Base-by-base conservation (phyloP, 2,888 invertebrate genomes). In the Lycocerus yunnanus region DNA sequence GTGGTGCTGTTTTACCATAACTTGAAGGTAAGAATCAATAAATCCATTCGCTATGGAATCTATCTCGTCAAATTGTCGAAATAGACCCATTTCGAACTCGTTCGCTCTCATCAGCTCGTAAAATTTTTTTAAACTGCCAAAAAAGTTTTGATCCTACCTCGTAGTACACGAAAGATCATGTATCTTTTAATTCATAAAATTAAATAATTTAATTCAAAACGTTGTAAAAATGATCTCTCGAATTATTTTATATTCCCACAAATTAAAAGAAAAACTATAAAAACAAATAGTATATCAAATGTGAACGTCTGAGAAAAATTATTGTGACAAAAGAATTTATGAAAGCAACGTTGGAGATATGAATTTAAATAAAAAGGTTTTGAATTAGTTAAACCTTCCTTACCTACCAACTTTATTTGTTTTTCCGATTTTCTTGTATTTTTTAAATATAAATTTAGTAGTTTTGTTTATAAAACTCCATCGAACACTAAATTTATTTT, bases 1-100 rank as follows among this genome's bases (percentile, higher is more conserved):
- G 92, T 93, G 2, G 92, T 95, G 10, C 89, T 95, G 86, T 95
- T 95, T 87, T 95, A 95, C 87, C 95, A 95, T 84, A 95, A 94
- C 84, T 89, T 95, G 67, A 94, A 94, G 93, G 95, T 94, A 88
- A 90, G 15, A n/a, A n/a, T 66, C 6, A 6, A n/a, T 6, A 4
- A n/a, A 9, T 9, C 4, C 4, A 18, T 2, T 18, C 2, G 3
- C 4, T 4, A 18, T 3, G 2, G 4, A 18, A 18, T 18, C 20
- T 1, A 21, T 21, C 5, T n/a, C 4, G 27, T 8, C 1, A 21
- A 21, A 21, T 21, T 21, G 9, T 9, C 1, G 6, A 21, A 21
- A 21, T 27, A 27, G 27, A 13, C 27, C 13, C 13, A 13, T 24
- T 24, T 24, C 24, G 24, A 10, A 10, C 3, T 1, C 5, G 1